These are phyloP conservation scores for Pseudolaguvia tuberculata DNA, from an alignment of 2,113 vertebrate species.

Conservation along the genomic window DNA sequence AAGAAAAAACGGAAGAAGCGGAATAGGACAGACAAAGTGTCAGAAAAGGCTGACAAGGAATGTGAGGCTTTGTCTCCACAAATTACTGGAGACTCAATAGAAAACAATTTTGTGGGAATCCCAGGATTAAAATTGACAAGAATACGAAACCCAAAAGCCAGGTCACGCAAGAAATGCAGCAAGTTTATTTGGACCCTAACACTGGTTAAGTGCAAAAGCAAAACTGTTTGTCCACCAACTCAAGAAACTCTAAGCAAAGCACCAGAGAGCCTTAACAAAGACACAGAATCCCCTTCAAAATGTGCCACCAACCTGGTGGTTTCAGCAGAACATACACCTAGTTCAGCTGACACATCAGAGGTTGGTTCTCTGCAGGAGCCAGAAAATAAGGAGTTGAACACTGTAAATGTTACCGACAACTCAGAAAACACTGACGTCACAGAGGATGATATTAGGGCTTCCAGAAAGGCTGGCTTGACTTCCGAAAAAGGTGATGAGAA, in stretches of 20 bases:
- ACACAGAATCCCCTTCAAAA: constrained; percentile 26
- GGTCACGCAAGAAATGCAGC: constrained; percentile 67
- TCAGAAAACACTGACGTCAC: constrained; percentile 33
- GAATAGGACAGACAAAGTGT: constrained; percentile 61
- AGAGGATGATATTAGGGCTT: constrained; percentile 9
- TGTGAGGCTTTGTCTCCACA: constrained; percentile 27
- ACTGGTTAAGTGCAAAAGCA: constrained; percentile 59
- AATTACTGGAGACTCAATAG: constrained; percentile 40
- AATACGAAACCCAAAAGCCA: constrained; percentile 66
- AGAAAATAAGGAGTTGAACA: constrained; percentile 45
- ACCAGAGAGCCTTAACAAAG: constrained; percentile 40
- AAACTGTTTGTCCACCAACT: constrained; percentile 26
- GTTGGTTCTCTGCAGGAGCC: constrained; percentile 34
- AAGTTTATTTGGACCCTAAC: constrained; percentile 71
- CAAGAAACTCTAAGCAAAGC: constrained; percentile 43
- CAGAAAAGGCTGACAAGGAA: constrained; percentile 50
- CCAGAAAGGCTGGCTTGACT: neutral
- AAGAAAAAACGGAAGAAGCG: constrained; percentile 56
- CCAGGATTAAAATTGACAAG: constrained; percentile 66
- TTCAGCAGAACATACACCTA: constrained; percentile 10
- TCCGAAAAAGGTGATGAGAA: neutral
- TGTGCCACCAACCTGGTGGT: constrained; percentile 9
- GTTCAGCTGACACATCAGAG: constrained; percentile 41
- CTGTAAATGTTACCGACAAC: constrained; percentile 16
- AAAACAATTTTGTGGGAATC: constrained; percentile 55